Conservation (phyloP, 1,140 invertebrate species). For the Antheraea mylitta region DNA sequence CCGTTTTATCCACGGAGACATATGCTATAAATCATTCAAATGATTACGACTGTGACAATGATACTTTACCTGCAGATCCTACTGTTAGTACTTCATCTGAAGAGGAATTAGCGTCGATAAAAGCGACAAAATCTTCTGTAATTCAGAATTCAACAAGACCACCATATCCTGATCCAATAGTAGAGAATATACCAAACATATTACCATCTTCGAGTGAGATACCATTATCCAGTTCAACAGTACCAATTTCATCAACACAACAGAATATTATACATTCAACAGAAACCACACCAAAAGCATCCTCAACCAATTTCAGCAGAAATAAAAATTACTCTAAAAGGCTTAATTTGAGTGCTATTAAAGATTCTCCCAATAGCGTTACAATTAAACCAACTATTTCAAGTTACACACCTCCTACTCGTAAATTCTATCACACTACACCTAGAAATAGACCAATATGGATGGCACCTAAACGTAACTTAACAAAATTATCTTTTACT, state of each 20-base stretch:
- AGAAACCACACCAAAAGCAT: conserved; percentile 39
- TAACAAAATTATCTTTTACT: conserved; percentile 33
- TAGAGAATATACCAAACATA: conserved; percentile 33
- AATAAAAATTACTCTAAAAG: conserved; percentile 65
- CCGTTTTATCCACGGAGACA: conserved; percentile 70
- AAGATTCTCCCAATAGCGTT: conserved; percentile 64
- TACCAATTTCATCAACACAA: conserved; percentile 46
- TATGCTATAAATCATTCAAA: conserved; percentile 59
- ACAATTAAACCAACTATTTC: conserved; percentile 41
- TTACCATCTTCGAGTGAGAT: conserved; percentile 32
- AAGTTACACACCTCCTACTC: conserved; percentile 38
- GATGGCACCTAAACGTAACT: conserved; percentile 59
- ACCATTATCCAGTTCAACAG: conserved; percentile 36
- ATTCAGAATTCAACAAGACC: conserved; percentile 27
- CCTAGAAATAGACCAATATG: conserved; percentile 62
- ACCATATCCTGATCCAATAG: conserved; percentile 27
- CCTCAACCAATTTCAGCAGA: conserved; percentile 45
- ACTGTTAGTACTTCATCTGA: conserved; percentile 49
- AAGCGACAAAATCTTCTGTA: conserved; percentile 36
- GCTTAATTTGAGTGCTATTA: conserved; percentile 50
- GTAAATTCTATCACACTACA: conserved; percentile 60
- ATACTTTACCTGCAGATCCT: conserved; percentile 40
- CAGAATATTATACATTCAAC: conserved; percentile 50
- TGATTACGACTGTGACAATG: conserved; percentile 68
- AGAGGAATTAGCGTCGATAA: conserved; percentile 46